These are phyloP conservation scores for Dryococelus australis DNA, from an alignment of 2,888 invertebrate species.

Conservation along the genomic window DNA sequence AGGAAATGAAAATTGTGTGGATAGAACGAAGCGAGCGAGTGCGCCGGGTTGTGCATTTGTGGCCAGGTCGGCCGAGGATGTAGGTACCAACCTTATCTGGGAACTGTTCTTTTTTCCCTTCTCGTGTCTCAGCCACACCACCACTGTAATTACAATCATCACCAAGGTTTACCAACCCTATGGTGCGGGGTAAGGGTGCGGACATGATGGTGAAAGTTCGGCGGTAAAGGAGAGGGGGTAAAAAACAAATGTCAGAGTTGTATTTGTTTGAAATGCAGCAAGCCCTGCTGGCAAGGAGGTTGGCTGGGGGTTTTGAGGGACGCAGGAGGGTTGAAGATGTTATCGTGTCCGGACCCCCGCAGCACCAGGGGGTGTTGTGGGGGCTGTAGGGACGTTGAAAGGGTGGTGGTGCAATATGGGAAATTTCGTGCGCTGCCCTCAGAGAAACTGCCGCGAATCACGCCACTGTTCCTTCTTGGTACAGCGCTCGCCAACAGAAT, in stretches of 20 bases:
- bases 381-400: neutral
- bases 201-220: neutral
- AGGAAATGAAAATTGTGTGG: no score
- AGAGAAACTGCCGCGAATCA: neutral
- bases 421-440: neutral
- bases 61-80: neutral
- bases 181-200: neutral
- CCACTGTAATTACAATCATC: neutral
- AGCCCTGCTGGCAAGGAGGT: neutral
- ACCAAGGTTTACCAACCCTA: neutral
- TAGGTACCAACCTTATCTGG: neutral
- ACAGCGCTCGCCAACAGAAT: neutral
- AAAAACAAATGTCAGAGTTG: neutral
- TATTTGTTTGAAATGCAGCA: neutral
- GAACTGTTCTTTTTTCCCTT: neutral
- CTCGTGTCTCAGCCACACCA: neutral
- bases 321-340: neutral
- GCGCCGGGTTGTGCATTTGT: neutral
- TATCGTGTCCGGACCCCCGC: neutral
- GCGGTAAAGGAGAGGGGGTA: no score
- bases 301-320: neutral
- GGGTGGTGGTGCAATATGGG: slow-evolving; percentile 16
- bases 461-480: neutral
- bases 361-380: neutral
- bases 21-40: no score